These are phyloP conservation scores for Hemibagrus guttatus DNA, from an alignment of 2,797 vertebrate species.

Conservation along the genomic window DNA sequence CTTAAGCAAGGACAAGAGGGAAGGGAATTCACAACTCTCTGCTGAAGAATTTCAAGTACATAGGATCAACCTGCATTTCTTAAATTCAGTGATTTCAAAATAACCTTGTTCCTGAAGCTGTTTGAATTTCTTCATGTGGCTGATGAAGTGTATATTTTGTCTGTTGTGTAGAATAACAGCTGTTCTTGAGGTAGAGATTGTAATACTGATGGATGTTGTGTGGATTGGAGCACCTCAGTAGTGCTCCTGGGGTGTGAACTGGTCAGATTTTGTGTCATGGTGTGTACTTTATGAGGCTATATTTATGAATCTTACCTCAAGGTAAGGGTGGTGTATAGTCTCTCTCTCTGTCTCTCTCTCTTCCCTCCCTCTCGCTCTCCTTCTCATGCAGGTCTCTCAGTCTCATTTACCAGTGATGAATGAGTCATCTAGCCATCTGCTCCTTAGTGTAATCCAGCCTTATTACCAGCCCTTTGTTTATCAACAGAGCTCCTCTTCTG, in stretches of 20 bases:
- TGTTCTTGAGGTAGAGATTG: neutral
- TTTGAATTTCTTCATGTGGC: neutral
- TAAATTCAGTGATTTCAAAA: neutral
- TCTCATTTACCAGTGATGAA: slow-evolving; percentile 40
- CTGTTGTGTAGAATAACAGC: neutral
- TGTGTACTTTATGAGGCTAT: neutral
- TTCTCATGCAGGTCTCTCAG: slow-evolving; percentile 18
- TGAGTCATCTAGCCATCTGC: slow-evolving; percentile 70
- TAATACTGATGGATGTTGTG: neutral
- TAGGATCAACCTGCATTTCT: neutral
- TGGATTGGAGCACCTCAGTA: neutral
- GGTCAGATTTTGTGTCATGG: slow-evolving; percentile 12
- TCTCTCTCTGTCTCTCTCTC: slow-evolving; percentile 29
- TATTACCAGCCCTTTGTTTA: slow-evolving; percentile 66
- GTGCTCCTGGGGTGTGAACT: neutral
- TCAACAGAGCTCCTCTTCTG: slow-evolving; percentile 60
- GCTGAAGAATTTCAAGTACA: slow-evolving; percentile 28
- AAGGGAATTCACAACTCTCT: slow-evolving; percentile 7
- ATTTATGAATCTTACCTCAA: slow-evolving; percentile 5
- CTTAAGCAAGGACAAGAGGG: slow-evolving; percentile 12
- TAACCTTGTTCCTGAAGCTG: slow-evolving; percentile 9
- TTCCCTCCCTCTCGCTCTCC: slow-evolving; percentile 33
- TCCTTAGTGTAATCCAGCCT: slow-evolving; percentile 61
- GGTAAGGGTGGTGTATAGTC: slow-evolving; percentile 6
- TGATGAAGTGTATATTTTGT: slow-evolving; percentile 12